Conservation (phyloP, 2,113 vertebrate species). For the Odocoileus virginianus region DNA sequence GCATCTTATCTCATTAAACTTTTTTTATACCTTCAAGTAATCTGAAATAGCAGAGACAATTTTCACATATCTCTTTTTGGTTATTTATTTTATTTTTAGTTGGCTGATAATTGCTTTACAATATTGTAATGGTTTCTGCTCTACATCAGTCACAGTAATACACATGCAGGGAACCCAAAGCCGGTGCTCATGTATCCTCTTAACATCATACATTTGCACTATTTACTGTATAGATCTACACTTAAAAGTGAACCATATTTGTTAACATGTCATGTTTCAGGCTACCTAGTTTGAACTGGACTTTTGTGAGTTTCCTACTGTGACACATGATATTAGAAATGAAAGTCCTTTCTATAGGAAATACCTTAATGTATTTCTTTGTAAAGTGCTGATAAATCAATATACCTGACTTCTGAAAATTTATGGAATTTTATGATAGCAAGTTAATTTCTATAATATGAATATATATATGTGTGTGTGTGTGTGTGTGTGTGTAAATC, state of each 20-base stretch:
- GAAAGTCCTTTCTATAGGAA: neutral
- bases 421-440: neutral
- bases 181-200: neutral
- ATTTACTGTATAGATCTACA: neutral
- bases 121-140: neutral
- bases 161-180: neutral
- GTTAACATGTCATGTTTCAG: neutral
- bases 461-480: neutral
- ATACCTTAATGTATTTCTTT: neutral
- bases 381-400: neutral
- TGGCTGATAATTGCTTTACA: neutral
- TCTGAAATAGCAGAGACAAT: neutral
- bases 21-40: neutral
- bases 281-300: neutral
- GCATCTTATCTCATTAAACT: neutral
- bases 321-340: neutral
- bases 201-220: neutral
- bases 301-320: neutral
- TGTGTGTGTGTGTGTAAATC: neutral
- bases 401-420: neutral
- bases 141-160: neutral
- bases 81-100: neutral
- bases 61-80: neutral
- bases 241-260: neutral
- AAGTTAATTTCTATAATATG: neutral